These are phyloP conservation scores for Rhinogobius similis DNA, from an alignment of 2,113 vertebrate species.

Conservation along the genomic window DNA sequence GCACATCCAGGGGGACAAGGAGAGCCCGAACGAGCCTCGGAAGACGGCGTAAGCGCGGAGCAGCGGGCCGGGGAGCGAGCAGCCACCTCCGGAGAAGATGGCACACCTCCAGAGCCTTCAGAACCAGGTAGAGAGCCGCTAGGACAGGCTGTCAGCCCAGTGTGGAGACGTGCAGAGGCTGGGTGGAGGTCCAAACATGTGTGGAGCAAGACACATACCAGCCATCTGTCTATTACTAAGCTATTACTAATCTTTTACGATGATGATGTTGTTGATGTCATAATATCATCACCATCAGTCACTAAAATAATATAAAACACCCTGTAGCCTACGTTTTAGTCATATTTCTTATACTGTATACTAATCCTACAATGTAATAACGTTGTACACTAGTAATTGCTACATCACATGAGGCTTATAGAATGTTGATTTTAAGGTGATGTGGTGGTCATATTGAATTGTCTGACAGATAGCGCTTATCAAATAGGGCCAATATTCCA, in stretches of 20 bases:
- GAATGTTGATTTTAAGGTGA: no score
- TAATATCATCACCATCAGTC: not conserved
- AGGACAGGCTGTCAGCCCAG: constrained; percentile 57
- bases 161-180: constrained; percentile 24
- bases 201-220: not conserved
- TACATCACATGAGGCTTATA: no score
- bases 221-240: not conserved
- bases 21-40: constrained; percentile 32
- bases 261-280: not conserved
- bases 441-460: no score
- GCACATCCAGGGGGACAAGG: constrained; percentile 51
- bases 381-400: no score
- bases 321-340: no score
- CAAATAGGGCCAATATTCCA: no score
- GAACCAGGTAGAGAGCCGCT: constrained; percentile 74
- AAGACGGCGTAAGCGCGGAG: constrained; percentile 39
- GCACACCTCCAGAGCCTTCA: constrained; percentile 80
- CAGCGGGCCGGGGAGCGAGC: constrained; percentile 44
- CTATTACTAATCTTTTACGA: not conserved
- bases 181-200: constrained; percentile 41
- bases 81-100: constrained; percentile 63
- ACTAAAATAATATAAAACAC: no score
- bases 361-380: no score
- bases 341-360: no score
- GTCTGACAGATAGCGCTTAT: no score